Percentiles rank a stretch among this genome's conserved stretches.
Evolutionary conservation across 1,140 invertebrate species (phyloP).

Genomic region (Meloidogyne exigua): DNA sequence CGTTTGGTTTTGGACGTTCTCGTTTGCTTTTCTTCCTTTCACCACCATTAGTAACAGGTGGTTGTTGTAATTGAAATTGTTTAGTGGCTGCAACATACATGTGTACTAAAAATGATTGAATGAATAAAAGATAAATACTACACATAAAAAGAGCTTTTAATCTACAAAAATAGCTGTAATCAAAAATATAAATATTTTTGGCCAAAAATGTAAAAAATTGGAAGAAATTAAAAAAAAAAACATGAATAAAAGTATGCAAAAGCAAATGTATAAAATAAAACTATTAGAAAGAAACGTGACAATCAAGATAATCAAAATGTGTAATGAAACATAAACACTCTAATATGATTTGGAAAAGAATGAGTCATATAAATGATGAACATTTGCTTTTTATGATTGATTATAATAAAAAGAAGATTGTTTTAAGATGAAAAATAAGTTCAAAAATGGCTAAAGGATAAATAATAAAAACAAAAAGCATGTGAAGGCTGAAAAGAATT

Average conservation of each 20-base stretch:
- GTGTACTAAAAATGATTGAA: background rate
- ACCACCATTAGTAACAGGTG: background rate
- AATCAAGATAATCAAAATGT: background rate
- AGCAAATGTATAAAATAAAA: no score
- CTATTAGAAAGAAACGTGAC: background rate
- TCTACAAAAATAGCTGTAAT: background rate
- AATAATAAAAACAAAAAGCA: background rate
- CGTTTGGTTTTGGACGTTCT: conserved; percentile 25
- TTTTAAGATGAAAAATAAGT: background rate
- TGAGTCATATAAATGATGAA: background rate
- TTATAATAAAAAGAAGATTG: background rate
- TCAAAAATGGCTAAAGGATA: background rate
- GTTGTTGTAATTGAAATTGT: background rate
- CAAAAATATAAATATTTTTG: background rate
- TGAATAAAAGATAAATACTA: background rate
- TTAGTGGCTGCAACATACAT: background rate
- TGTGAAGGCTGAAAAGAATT: background rate
- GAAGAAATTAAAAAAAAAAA: background rate
- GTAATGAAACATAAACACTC: background rate
- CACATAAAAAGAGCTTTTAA: no score
- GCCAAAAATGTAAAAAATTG: background rate
- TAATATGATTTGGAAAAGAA: background rate
- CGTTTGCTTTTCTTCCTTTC: conserved; percentile 7
- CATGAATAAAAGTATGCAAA: no score
- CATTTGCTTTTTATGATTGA: background rate